Conservation (phyloP, 2,888 invertebrate species). For the Trypoxylon attenuatum region DNA sequence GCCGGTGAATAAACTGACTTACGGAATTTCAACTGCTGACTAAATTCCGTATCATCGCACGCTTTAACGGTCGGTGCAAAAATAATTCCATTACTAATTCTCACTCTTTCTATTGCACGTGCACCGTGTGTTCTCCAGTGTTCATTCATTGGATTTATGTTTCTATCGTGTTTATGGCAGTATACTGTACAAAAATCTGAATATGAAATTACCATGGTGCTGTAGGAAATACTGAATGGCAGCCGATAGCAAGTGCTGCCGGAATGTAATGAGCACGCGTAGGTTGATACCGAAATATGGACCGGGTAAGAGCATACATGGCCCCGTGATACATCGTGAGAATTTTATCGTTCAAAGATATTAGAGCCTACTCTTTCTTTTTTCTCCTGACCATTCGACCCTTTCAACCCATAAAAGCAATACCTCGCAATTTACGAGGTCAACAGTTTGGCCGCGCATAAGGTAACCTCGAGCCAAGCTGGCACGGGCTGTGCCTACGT, state of each 20-base stretch:
- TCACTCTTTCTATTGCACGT: not conserved
- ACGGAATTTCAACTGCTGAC: conserved; percentile 14
- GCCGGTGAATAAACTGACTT: conserved; percentile 1
- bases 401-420: conserved; percentile 51
- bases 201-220: too few relatives aligned
- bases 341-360: conserved; percentile 54
- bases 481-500: conserved; percentile 39
- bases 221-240: too few relatives aligned
- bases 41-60: conserved; percentile 12
- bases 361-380: conserved; percentile 37
- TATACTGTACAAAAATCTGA: too few relatives aligned
- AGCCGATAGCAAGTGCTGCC: too few relatives aligned
- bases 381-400: conserved; percentile 22
- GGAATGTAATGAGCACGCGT: too few relatives aligned
- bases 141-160: too few relatives aligned
- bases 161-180: too few relatives aligned
- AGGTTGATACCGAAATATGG: too few relatives aligned
- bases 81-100: not conserved
- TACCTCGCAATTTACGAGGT: conserved; percentile 62
- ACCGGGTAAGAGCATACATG: too few relatives aligned
- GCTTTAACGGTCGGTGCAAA: not conserved
- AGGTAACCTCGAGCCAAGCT: conserved; percentile 47
- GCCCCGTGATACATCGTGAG: not conserved
- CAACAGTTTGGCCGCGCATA: conserved; percentile 52
- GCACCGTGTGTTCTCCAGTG: too few relatives aligned